These are phyloP conservation scores for Erpetoichthys calabaricus DNA, from an alignment of 2,797 vertebrate species.

Conservation along the genomic window DNA sequence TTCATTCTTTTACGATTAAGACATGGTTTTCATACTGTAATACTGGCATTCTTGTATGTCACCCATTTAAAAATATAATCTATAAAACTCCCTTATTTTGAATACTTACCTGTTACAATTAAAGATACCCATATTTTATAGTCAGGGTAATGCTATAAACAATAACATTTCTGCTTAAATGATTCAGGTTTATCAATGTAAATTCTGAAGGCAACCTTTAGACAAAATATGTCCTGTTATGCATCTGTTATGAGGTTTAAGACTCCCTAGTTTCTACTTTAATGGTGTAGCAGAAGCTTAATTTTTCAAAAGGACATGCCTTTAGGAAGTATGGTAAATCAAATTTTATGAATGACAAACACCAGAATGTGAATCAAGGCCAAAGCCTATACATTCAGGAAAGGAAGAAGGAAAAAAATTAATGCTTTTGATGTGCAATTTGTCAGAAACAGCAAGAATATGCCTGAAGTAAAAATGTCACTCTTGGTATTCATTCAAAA, in stretches of 20 bases:
- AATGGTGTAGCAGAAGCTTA: not conserved
- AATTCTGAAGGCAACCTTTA: too few species aligned
- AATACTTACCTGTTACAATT: too few species aligned
- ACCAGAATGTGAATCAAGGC: not conserved
- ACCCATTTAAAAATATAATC: too few species aligned
- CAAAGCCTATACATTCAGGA: not conserved
- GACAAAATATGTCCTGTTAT: too few species aligned
- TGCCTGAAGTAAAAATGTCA: slow-evolving; percentile 5
- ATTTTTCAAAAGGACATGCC: not conserved
- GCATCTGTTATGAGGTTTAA: not conserved
- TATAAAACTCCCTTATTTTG: too few species aligned
- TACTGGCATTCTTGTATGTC: too few species aligned
- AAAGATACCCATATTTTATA: too few species aligned
- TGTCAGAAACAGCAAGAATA: slow-evolving; percentile 9
- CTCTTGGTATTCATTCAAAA: slow-evolving; percentile 11
- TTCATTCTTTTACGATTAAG: too few species aligned
- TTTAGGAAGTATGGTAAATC: not conserved
- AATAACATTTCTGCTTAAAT: too few species aligned
- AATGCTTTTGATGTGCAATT: not conserved
- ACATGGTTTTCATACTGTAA: too few species aligned
- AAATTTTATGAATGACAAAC: not conserved
- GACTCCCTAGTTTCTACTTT: not conserved
- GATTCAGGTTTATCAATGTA: too few species aligned
- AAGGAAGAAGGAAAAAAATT: not conserved
- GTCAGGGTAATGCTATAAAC: too few species aligned